Evolutionary conservation across 2,797 vertebrate genomes (phyloP), one percentile per base, ranked within the genome.

Genomic region (Limnodromus scolopaceus): DNA sequence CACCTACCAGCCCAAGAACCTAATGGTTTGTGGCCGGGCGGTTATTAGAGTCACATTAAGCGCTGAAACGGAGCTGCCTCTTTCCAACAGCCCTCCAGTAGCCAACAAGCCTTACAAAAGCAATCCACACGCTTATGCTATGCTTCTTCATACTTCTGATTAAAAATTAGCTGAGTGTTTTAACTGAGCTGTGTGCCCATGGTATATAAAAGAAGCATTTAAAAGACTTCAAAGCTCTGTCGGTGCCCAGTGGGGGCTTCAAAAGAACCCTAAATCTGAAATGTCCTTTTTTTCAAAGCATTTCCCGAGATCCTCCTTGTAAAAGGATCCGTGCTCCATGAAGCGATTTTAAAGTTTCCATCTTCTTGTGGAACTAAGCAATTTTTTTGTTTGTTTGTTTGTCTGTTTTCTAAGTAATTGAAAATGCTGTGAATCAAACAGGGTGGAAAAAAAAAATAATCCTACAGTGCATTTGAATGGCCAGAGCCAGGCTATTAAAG

Each of bases 361-460:
- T 43, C 69, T 66, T 89, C 75, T 63, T 86, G 46, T 78, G 49
- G 16, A 92, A 84, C 3, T 1, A 78, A 80, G 19, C 16, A 85
- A 41, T 23, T 16, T 66, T 75, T 68, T 76, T 46, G 20, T 46
- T 46, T 23, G 45, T 12, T 46, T 69, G 71, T 86, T 89, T 84
- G 17, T 3, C 69, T 79, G 17, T 15, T 78, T 72, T 25, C 70
- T 93, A 91, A 96, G 89, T 92, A 97, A 96, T 89, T 87, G 66
- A 97, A 97, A 97, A 79, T 46, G 23, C 72, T 66, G 78, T 71
- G 90, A 95, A 91, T 95, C 87, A 70, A 95, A 89, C n/a, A 28
- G 46, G 9, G 83, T 92, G 79, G 86, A 5, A 34, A 38, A 83
- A 97, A 92, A 23, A 74, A 87, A 76, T 88, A 75, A 70, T 54